Evolutionary conservation across 2,888 invertebrate genomes (phyloP).

Genomic region (Julus scanicus): DNA sequence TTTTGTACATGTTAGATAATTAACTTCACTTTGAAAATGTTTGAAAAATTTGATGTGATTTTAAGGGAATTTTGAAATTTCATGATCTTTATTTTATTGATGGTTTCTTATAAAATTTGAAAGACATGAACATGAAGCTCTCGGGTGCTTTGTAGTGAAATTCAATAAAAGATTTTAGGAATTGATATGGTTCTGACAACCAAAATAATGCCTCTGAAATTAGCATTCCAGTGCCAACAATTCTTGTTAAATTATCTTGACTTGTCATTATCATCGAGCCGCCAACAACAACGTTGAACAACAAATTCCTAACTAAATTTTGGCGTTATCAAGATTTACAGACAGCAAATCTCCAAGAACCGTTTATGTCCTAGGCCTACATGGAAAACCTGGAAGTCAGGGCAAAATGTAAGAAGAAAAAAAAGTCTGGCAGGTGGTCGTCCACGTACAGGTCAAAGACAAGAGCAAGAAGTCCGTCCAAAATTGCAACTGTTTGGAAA

Average conservation of each 20-base stretch:
- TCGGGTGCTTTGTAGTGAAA: no score
- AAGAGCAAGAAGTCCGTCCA: background rate
- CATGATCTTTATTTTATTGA: no score
- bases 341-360: background rate
- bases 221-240: background rate
- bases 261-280: no score
- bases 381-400: background rate
- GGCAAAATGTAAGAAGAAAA: background rate
- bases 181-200: no score
- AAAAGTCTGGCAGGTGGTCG: constrained; percentile 30
- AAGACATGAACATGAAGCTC: no score
- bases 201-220: background rate
- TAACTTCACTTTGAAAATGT: no score
- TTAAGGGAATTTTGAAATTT: no score
- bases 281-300: background rate
- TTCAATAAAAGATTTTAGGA: no score
- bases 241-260: no score
- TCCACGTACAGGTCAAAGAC: constrained; percentile 31
- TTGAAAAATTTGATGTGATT: no score
- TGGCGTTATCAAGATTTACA: background rate
- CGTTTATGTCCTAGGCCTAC: background rate
- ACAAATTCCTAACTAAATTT: background rate
- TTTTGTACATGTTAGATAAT: no score
- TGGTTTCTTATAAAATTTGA: no score
- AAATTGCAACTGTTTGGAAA: background rate